Conservation (phyloP, 2,113 vertebrate genomes). For the Tenebrosternarchus preto region DNA sequence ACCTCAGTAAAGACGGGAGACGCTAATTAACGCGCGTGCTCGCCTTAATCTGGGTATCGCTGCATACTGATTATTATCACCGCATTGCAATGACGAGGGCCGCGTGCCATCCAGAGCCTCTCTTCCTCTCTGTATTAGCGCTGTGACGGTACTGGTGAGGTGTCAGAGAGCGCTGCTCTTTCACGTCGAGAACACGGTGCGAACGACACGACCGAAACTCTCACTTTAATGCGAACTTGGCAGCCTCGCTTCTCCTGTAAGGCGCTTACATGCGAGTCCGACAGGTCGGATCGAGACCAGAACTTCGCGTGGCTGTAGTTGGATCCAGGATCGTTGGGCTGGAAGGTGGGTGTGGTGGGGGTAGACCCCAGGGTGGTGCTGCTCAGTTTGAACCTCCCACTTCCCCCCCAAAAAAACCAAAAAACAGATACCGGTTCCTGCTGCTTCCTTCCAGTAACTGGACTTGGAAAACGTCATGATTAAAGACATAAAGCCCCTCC, state of each 20-base stretch:
- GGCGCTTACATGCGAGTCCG: slow-evolving; percentile 21
- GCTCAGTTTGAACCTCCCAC: neutral
- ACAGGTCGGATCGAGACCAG: too few relatives aligned
- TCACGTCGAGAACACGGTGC: slow-evolving; percentile 27
- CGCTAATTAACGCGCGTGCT: slow-evolving; percentile 40
- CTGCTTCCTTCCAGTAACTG: slow-evolving; percentile 26
- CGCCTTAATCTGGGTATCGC: slow-evolving; percentile 33
- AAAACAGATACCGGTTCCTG: neutral
- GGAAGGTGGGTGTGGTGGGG: slow-evolving; percentile 11
- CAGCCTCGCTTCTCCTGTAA: slow-evolving; percentile 36
- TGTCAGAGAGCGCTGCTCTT: slow-evolving; percentile 35
- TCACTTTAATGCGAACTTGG: slow-evolving; percentile 47
- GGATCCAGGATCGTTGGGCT: neutral
- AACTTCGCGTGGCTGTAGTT: neutral
- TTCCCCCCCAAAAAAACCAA: too few relatives aligned
- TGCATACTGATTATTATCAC: slow-evolving; percentile 25
- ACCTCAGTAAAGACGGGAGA: slow-evolving; percentile 36
- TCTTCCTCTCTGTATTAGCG: slow-evolving; percentile 6
- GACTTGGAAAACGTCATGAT: slow-evolving; percentile 11
- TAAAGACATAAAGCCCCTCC: neutral
- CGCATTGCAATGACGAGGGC: slow-evolving; percentile 13
- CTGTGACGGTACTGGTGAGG: neutral
- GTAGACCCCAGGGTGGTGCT: slow-evolving; percentile 25
- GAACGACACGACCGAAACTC: slow-evolving; percentile 8
- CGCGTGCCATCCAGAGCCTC: neutral